Evolutionary conservation across 2,888 invertebrate genomes (phyloP).

Genomic region (Drosophila bunnanda): DNA sequence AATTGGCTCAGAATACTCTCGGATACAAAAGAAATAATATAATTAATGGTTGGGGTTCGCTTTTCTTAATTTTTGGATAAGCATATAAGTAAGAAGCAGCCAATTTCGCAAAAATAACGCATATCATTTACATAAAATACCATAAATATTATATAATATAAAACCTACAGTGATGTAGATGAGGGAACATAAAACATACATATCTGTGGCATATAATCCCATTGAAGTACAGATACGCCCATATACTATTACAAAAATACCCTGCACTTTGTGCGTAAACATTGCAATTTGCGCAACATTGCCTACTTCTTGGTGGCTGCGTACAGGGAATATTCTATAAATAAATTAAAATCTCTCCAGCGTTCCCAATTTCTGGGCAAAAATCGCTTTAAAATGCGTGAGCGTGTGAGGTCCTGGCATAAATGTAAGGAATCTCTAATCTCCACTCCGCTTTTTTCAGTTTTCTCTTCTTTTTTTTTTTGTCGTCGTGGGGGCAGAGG

Average conservation of each 20-base stretch:
- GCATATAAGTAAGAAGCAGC: not conserved
- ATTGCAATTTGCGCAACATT: slow-evolving; percentile 14
- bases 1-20: slow-evolving; percentile 8
- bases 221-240: not conserved
- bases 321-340: slow-evolving; percentile 18
- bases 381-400: slow-evolving; percentile 6
- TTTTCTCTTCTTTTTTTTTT: not conserved
- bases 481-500: not conserved
- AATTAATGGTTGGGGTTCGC: not conserved
- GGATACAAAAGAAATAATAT: slow-evolving; percentile 12
- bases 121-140: not conserved
- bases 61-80: not conserved
- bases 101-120: not conserved
- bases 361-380: not conserved
- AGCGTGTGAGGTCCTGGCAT: not conserved
- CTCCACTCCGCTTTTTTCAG: slow-evolving; percentile 6
- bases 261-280: slow-evolving; percentile 10
- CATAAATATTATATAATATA: not conserved
- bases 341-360: slow-evolving; percentile 8
- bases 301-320: slow-evolving; percentile 8
- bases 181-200: not conserved
- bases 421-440: slow-evolving; percentile 13
- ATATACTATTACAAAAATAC: not conserved
- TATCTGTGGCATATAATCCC: not conserved
- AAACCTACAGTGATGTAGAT: not conserved